These are phyloP conservation scores for Enteromius trimaculatus DNA, from an alignment of 2,797 vertebrate genomes.

Conservation along the genomic window DNA sequence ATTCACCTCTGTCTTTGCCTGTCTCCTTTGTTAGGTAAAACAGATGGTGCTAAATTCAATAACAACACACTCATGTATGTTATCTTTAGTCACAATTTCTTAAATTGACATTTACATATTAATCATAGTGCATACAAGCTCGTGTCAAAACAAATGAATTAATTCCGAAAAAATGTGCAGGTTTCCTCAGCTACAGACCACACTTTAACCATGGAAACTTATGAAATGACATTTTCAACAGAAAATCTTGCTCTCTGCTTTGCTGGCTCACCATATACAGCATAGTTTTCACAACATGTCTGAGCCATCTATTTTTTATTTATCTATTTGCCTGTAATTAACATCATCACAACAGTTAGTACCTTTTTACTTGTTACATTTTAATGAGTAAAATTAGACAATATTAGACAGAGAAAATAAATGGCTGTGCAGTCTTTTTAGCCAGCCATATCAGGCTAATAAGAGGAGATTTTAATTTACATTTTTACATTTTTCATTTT, in stretches of 20 bases:
- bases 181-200: not conserved
- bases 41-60: conserved; percentile 56
- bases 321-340: not conserved
- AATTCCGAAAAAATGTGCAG: not conserved
- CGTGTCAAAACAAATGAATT: not conserved
- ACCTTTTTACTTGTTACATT: conserved; percentile 75
- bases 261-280: not conserved
- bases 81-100: conserved; percentile 14
- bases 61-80: conserved; percentile 14
- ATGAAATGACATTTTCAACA: conserved; percentile 15
- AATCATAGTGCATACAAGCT: conserved; percentile 55
- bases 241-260: not conserved
- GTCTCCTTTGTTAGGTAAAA: conserved; percentile 35
- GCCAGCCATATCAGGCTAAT: conserved; percentile 97
- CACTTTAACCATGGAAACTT: conserved; percentile 17
- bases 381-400: conserved; percentile 93
- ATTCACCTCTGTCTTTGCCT: not conserved
- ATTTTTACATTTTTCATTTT: not conserved
- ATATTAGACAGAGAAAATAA: conserved; percentile 94
- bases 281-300: not conserved
- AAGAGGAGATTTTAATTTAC: conserved; percentile 66
- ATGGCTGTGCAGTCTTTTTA: conserved; percentile 89
- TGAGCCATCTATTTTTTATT: not conserved
- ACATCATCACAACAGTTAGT: not conserved
- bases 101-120: conserved; percentile 12